Base-by-base conservation (phyloP, 2,888 invertebrate species). In the Pandemis cinnamomeana region DNA sequence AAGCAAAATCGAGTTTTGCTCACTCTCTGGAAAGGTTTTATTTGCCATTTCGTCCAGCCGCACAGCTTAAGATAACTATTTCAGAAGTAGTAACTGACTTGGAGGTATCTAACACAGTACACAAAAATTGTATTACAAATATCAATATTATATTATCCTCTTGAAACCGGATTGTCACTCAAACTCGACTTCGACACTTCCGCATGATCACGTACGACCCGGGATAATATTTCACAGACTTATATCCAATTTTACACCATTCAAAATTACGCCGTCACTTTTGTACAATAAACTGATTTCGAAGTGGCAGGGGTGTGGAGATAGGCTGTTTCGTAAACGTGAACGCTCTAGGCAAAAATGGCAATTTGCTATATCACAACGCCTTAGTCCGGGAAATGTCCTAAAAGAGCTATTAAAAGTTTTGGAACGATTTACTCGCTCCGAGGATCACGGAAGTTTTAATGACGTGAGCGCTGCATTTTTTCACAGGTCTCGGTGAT, bases 391-490 rank as follows among this genome's bases (percentile, higher is more conserved):
- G 70, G 72, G 69, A 76, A 77, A 64, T 76, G 75, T 76, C 71
- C 75, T 75, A 76, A 77, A 79, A 78, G 81, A 73, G 79, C 81
- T 84, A 84, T 89, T 88, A 87, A 88, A 89, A 89, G 86, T 89
- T 88, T 75, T 77, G 78, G 77, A 80, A 82, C 87, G 86, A 86
- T 86, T 87, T 87, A 86, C 87, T 87, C 86, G 80, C 82, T 77
- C 81, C 79, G 78, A 71, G 79, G 83, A 83, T 79, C 80, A 77
- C 68, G 74, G 73, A 88, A 89, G 79, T 89, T 89, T 86, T 89
- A 89, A 89, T 87, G 89, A 89, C 79, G 82, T 78, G 77, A 79
- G 77, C 71, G 58, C 61, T 64, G 68, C 68, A 72, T 67, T 73
- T 73, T 73, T 58, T n/a, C 66, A 64, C 62, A 53, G 13, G 60